phyloP scores from a whole-genome alignment of 2,113 vertebrate genomes.

The Aspiorhynchus laticeps region DNA sequence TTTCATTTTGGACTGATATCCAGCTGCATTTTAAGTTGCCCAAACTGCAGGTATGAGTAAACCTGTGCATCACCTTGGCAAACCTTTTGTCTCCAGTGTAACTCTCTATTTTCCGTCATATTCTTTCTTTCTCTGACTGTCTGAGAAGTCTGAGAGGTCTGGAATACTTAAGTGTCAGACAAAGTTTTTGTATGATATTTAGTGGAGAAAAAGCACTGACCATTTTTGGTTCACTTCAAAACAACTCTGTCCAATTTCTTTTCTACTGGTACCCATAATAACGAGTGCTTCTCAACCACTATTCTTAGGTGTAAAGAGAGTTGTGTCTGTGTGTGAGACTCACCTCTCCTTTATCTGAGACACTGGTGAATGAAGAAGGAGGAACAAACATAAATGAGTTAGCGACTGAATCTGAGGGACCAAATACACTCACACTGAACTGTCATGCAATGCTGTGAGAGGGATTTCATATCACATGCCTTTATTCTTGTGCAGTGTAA shows the following conservation, averaged over 20 bases:
- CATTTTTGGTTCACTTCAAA: constrained; percentile 38
- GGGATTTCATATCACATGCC: neutral
- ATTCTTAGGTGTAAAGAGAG: constrained; percentile 30
- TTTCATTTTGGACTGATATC: neutral
- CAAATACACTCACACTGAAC: neutral
- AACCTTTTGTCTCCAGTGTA: constrained; percentile 14
- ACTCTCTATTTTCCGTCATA: neutral
- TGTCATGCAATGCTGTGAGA: neutral
- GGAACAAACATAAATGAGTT: neutral
- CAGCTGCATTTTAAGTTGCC: neutral
- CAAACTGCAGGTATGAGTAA: constrained; percentile 6
- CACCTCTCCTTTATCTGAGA: constrained; percentile 23
- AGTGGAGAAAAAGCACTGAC: neutral
- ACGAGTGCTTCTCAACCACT: constrained; percentile 21
- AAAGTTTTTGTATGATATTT: neutral
- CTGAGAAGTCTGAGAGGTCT: neutral
- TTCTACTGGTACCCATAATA: constrained; percentile 21
- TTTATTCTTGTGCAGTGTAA: neutral
- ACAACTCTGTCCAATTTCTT: constrained; percentile 42
- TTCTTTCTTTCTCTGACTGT: neutral
- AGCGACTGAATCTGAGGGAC: neutral
- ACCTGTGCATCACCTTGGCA: neutral
- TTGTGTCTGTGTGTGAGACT: constrained; percentile 22
- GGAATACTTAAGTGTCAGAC: constrained; percentile 8
- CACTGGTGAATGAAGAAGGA: constrained; percentile 10